These are phyloP conservation scores for Coelinius sp. DNA, from an alignment of 2,888 invertebrate species.

Conservation along the genomic window DNA sequence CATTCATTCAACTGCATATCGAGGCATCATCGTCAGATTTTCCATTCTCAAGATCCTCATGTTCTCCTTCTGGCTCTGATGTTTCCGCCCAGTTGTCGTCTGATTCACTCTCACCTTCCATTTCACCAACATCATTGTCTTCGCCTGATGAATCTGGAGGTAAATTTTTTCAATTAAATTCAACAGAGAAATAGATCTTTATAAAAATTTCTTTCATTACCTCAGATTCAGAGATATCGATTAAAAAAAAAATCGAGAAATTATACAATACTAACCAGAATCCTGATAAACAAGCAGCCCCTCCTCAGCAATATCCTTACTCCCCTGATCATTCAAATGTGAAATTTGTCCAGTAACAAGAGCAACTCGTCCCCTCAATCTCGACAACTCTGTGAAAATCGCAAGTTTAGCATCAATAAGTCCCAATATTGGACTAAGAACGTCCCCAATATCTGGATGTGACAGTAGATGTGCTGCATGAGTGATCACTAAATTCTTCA, in stretches of 20 bases:
- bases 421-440: constrained; percentile 74
- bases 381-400: constrained; percentile 73
- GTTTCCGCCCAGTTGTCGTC: constrained; percentile 68
- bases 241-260: too few species aligned
- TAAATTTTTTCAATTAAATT: neutral
- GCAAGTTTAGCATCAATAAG: constrained; percentile 74
- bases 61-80: constrained; percentile 59
- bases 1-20: constrained; percentile 55
- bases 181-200: too few species aligned
- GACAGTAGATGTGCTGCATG: constrained; percentile 78
- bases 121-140: constrained; percentile 60
- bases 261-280: constrained; percentile 71
- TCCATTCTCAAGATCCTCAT: constrained; percentile 58
- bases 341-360: constrained; percentile 74
- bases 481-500: constrained; percentile 74
- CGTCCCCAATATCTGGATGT: constrained; percentile 75
- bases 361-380: constrained; percentile 76
- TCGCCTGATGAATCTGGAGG: constrained; percentile 66
- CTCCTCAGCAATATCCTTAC: constrained; percentile 67
- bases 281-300: constrained; percentile 74
- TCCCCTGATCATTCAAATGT: constrained; percentile 67
- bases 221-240: too few species aligned
- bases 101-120: constrained; percentile 62
- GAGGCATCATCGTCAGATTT: constrained; percentile 57
- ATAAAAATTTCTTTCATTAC: too few species aligned